phyloP scores from a whole-genome alignment of 2,797 vertebrate genomes.

The Myotis daubentonii region DNA sequence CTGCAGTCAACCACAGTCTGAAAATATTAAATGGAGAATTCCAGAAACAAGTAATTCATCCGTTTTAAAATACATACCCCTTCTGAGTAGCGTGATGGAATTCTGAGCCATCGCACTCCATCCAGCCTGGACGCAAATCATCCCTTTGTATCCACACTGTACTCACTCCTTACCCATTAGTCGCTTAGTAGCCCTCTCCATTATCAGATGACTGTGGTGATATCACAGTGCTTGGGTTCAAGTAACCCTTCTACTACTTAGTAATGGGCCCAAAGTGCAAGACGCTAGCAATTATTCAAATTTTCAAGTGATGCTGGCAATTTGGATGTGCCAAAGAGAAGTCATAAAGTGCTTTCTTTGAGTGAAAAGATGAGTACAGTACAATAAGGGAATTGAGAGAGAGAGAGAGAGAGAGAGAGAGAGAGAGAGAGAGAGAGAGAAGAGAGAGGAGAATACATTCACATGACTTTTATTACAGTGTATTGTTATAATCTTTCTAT shows the following conservation, averaged over 20 bases:
- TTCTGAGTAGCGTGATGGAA: not conserved
- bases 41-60: not conserved
- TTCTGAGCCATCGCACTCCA: not conserved
- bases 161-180: not conserved
- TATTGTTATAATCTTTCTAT: not conserved
- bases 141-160: not conserved
- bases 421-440: no score
- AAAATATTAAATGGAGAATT: not conserved
- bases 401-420: not conserved
- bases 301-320: not conserved
- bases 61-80: not conserved
- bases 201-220: not conserved
- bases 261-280: not conserved
- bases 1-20: not conserved
- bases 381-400: not conserved
- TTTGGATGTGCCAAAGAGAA: not conserved
- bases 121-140: not conserved
- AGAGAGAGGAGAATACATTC: not conserved
- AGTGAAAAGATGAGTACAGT: not conserved
- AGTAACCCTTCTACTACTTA: not conserved
- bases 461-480: not conserved
- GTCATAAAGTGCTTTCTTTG: not conserved
- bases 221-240: not conserved
- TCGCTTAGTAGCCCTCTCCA: not conserved
- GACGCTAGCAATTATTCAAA: not conserved